phyloP scores from a whole-genome alignment of 2,888 invertebrate genomes.

The Pinctada fucata region DNA sequence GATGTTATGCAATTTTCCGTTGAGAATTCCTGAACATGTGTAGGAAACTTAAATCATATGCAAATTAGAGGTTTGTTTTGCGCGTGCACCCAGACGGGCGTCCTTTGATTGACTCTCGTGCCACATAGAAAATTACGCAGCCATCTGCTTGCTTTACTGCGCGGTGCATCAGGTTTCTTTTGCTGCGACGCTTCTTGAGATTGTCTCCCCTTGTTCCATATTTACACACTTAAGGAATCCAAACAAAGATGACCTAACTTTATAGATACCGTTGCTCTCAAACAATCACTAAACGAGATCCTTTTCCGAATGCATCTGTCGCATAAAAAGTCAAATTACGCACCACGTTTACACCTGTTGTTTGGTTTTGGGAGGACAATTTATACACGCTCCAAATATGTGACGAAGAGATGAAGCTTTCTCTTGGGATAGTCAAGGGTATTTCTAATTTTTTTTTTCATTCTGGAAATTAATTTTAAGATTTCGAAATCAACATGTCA shows the following conservation, averaged over 20 bases:
- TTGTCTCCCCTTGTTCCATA: not conserved
- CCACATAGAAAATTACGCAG: not conserved
- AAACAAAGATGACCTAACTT: slow-evolving; percentile 1
- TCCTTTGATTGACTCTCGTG: not conserved
- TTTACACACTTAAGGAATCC: slow-evolving; percentile 1
- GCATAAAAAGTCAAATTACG: not conserved
- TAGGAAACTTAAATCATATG: too few species aligned
- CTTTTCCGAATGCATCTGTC: not conserved
- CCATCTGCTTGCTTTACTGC: not conserved
- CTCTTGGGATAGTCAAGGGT: too few species aligned
- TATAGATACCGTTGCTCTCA: not conserved
- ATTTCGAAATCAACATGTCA: too few species aligned
- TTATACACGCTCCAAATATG: too few species aligned
- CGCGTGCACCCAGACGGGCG: not conserved
- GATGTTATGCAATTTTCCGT: too few species aligned
- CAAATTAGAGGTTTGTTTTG: not conserved
- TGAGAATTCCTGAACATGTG: too few species aligned
- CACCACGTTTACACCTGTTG: not conserved
- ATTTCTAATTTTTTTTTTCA: too few species aligned
- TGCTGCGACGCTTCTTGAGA: not conserved
- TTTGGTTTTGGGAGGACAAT: too few species aligned
- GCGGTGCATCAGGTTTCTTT: not conserved
- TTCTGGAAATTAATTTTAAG: too few species aligned
- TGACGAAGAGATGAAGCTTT: too few species aligned
- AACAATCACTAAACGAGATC: not conserved